phyloP scores from a whole-genome alignment of 2,888 invertebrate species.

The Acanthosoma haemorrhoidale region DNA sequence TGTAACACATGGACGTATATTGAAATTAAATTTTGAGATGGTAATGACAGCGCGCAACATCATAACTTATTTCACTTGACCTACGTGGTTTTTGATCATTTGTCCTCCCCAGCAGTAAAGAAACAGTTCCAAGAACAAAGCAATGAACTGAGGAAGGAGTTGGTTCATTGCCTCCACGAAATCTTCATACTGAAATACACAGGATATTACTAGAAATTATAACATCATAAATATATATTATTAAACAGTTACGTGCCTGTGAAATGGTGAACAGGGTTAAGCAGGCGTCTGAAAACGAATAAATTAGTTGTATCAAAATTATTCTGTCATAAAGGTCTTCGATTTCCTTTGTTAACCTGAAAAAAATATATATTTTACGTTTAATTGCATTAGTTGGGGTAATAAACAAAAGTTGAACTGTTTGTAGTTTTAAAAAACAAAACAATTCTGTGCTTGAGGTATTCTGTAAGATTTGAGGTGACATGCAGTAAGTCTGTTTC shows the following conservation, averaged over 20 bases:
- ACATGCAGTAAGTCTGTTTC: too few relatives aligned
- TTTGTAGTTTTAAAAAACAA: too few relatives aligned
- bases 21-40: too few relatives aligned
- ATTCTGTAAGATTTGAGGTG: too few relatives aligned
- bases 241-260: not conserved
- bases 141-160: not conserved
- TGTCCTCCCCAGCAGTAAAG: constrained; percentile 20
- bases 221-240: not conserved
- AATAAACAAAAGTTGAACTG: too few relatives aligned
- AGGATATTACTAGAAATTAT: not conserved
- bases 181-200: not conserved
- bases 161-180: constrained; percentile 1
- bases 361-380: not conserved
- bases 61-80: not conserved
- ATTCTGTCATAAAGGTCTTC: not conserved
- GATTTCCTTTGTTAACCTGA: not conserved
- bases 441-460: too few relatives aligned
- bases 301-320: not conserved
- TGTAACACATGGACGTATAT: not conserved
- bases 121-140: constrained; percentile 11
- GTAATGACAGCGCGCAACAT: too few relatives aligned
- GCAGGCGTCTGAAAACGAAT: not conserved
- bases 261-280: not conserved
- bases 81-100: constrained; percentile 18
- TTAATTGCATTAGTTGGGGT: too few relatives aligned